Percentiles rank a stretch among this genome's conserved stretches.
Evolutionary conservation across 2,888 invertebrate genomes (phyloP).

Genomic region (Stenodema calcarata): DNA sequence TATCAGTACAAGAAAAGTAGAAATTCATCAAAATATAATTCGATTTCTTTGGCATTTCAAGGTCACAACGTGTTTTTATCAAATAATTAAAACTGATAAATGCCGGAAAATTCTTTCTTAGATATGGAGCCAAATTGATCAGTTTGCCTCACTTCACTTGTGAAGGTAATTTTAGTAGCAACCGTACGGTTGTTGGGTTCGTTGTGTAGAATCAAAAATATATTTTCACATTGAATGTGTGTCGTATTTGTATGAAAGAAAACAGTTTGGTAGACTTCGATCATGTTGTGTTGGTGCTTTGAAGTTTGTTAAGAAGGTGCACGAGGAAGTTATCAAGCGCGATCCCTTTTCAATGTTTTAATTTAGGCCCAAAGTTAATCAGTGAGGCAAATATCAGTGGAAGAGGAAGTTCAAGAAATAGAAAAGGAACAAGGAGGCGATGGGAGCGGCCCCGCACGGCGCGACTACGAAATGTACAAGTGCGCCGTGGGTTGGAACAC

Average conservation of each 20-base stretch:
- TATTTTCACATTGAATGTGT: too few relatives aligned
- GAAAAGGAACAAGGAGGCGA: not conserved
- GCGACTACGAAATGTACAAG: conserved; percentile 51
- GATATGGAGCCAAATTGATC: not conserved
- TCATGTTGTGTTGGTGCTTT: too few relatives aligned
- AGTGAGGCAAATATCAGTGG: not conserved
- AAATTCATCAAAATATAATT: not conserved
- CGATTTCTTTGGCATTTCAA: not conserved
- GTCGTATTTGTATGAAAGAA: too few relatives aligned
- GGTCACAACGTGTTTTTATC: not conserved
- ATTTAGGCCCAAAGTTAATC: not conserved
- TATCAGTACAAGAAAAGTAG: not conserved
- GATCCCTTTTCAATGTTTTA: not conserved
- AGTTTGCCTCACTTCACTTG: not conserved
- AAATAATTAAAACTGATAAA: not conserved
- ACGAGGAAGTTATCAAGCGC: too few relatives aligned
- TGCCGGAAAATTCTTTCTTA: not conserved
- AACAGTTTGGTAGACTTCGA: too few relatives aligned
- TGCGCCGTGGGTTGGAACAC: conserved; percentile 52
- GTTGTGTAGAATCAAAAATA: not conserved
- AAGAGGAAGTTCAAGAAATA: not conserved
- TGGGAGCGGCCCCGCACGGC: conserved; percentile 4
- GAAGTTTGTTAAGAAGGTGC: too few relatives aligned
- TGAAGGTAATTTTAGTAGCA: not conserved
- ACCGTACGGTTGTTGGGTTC: not conserved